Evolutionary conservation across 2,888 invertebrate species (phyloP), one percentile per base, ranked within the genome.

Genomic region (Ennomos erosarius): DNA sequence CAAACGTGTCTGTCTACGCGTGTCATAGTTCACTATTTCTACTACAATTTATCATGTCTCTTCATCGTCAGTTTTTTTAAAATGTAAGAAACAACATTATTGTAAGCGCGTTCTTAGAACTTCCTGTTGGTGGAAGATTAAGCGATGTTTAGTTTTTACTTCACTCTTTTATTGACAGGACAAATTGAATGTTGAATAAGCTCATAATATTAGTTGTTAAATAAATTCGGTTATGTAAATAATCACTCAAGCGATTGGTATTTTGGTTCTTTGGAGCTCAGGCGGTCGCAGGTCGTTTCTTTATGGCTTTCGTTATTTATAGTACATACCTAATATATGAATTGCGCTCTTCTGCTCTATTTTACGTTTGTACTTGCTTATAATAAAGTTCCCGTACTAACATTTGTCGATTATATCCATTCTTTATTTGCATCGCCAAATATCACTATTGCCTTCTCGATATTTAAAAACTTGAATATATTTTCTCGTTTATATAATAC

Each of bases 21-120:
- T 87, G 86, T 85, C 87, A 87, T 86, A 88, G 88, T 88, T 88
- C 87, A 87, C 83, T 82, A 79, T 88, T 86, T 79, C 81, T 82
- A 82, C 78, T 82, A 79, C 79, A 79, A 86, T 85, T 85, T 80
- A 86, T 88, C 84, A 84, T 76, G 78, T 79, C 73, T 70, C 68
- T 75, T 73, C 71, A 78, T 71, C 68, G 74, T 74, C 69, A 63
- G 71, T 76, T 73, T 72, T 66, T 51, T 79, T 82, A 6, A n/a
- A n/a, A 81, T 62, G 43, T 60, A 33, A 26, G 50, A 45, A 58
- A 60, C 59, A 55, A 64, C 64, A 58, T 51, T 49, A 54, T 55
- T 56, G 45, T 45, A 46, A 16, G 39, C 34, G 9, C 44, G 37
- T 58, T 45, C 39, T 53, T 26, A 44, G 48, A 58, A 58, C 44